Conservation (phyloP, 2,888 invertebrate species). For the Orthosia cruda region DNA sequence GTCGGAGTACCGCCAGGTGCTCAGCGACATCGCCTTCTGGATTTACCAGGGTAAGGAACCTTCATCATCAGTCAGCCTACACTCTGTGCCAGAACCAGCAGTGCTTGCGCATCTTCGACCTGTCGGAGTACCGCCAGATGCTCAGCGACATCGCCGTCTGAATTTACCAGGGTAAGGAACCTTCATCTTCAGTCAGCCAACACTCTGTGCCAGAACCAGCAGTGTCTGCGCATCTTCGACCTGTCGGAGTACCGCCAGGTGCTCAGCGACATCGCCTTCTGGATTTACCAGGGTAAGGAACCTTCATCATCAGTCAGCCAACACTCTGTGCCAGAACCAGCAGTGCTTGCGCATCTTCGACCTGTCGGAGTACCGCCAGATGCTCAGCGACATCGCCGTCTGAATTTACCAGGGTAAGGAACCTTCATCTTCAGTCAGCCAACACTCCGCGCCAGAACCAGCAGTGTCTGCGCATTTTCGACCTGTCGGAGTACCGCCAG, state of each 20-base stretch:
- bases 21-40: conserved; percentile 92
- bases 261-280: conserved; percentile 90
- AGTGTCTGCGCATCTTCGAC: too few species aligned
- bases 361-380: conserved; percentile 97
- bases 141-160: conserved; percentile 96
- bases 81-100: conserved; percentile 92
- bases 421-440: conserved; percentile 79
- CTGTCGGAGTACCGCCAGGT: too few species aligned
- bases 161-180: conserved; percentile 93
- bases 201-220: too few species aligned
- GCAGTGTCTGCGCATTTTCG: conserved; percentile 98
- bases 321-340: conserved; percentile 85
- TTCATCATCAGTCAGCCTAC: too few species aligned
- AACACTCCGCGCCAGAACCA: conserved; percentile 99
- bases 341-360: conserved; percentile 98
- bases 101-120: conserved; percentile 97
- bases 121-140: conserved; percentile 97
- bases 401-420: conserved; percentile 95
- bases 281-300: conserved; percentile 94
- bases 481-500: conserved; percentile 97
- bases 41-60: conserved; percentile 93
- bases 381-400: conserved; percentile 95
- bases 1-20: too few species aligned
- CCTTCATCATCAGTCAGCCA: too few species aligned
- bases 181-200: too few species aligned